phyloP scores from a whole-genome alignment of 2,797 vertebrate genomes.

The Liparis tanakae region DNA sequence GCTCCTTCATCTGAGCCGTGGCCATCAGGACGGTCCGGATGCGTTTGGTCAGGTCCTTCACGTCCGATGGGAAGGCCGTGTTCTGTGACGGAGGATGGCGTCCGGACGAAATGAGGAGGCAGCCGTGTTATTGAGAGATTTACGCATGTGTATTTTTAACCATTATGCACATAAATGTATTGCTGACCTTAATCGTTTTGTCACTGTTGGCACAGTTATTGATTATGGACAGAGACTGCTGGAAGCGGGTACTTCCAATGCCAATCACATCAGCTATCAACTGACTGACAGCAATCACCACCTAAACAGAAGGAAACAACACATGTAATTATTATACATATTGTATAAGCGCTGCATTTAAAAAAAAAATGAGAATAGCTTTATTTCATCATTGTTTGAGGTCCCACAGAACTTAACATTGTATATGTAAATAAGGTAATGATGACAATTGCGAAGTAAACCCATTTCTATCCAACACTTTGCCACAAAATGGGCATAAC shows the following conservation, averaged over 20 bases:
- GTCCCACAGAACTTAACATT: background rate
- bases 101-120: background rate
- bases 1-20: slow-evolving; percentile 99
- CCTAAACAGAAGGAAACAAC: slow-evolving; percentile 75
- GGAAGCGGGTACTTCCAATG: slow-evolving; percentile 97
- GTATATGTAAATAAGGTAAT: background rate
- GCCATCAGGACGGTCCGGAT: slow-evolving; percentile 98
- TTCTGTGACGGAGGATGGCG: slow-evolving; percentile 78
- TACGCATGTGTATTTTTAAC: fast-evolving
- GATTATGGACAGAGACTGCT: slow-evolving; percentile 97
- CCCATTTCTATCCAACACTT: background rate
- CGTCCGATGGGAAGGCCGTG: slow-evolving; percentile 95
- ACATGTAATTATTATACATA: background rate
- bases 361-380: background rate
- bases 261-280: slow-evolving; percentile 98
- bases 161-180: background rate
- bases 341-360: background rate
- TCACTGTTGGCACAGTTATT: slow-evolving; percentile 99
- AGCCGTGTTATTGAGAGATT: background rate
- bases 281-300: slow-evolving; percentile 98
- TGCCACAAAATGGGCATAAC: background rate
- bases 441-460: background rate
- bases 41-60: slow-evolving; percentile 97
- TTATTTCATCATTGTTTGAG: background rate
- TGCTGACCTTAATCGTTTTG: slow-evolving; percentile 93